Base-by-base conservation (phyloP, 2,113 vertebrate species). In the Polyodon spathula region DNA sequence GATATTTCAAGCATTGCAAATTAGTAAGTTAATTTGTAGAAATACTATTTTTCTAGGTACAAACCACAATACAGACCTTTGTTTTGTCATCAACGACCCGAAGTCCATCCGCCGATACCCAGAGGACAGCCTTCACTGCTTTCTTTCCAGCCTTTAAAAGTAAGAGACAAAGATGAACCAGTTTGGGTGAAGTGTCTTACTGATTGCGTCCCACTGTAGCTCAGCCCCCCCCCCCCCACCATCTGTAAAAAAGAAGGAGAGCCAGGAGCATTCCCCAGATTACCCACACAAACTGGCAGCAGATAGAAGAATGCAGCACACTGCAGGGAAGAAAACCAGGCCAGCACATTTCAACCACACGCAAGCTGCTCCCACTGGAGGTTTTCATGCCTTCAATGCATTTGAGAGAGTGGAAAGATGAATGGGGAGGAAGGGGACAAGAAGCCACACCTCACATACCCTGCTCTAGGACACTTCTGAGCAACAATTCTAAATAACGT, bases 21-120 rank as follows among this genome's bases (percentile, higher is more conserved):
- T n/a, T n/a, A n/a, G n/a, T n/a, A n/a, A n/a, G n/a, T n/a, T n/a
- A 1, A 27, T 27, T 27, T 27, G 27, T 27, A 27, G 27, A 27
- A 27, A 27, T 27, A 57, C 37, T 51, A 10, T 14, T 16, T 10
- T 15, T 8, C 17, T 50, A n/a, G 48, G 6, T n/a, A 50, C 48
- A 50, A 50, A n/a, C 2, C 12, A n/a, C 6, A 71, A 70, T 48
- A 66, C 82, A 83, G 86, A 98, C 96, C 96, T 99, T 99, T 60
- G 96, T 99, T 85, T 97, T 99, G 77, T 99, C 96, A 69, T 99
- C 95, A 64, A 99, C 96, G 14, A 99, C 96, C 61, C 96, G 81
- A 60, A 99, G 92, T 72, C 96, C 96, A 64, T 99, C 96, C 15
- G 96, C 96, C 0, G 96, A 99, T 60, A 99, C 96, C 95, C 93